Evolutionary conservation across 2,113 vertebrate genomes (phyloP).

Genomic region (Eleginops maclovinus): DNA sequence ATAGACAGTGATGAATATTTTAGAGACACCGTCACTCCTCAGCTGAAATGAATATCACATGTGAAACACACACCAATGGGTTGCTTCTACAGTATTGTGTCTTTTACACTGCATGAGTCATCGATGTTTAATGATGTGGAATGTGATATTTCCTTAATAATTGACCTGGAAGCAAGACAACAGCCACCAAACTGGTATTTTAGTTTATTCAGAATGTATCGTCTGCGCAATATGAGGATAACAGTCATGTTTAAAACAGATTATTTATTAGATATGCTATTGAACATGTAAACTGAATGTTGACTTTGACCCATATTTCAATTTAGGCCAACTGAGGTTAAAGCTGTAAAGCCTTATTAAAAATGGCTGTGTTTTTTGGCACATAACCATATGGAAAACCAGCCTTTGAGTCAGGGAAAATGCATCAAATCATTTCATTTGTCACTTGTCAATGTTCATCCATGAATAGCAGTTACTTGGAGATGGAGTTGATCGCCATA

Average conservation of each 20-base stretch:
- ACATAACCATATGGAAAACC: neutral
- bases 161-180: neutral
- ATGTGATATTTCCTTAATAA: neutral
- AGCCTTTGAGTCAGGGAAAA: neutral
- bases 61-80: constrained; percentile 60
- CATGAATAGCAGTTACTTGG: neutral
- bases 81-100: constrained; percentile 17
- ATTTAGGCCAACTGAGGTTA: constrained; percentile 19
- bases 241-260: neutral
- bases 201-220: neutral
- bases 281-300: constrained; percentile 3
- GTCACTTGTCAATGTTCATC: neutral
- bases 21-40: constrained; percentile 37
- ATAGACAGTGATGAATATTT: constrained; percentile 71
- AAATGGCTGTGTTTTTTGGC: neutral
- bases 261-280: neutral
- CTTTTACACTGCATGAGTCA: constrained; percentile 8
- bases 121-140: constrained; percentile 10
- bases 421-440: neutral
- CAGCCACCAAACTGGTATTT: constrained; percentile 4
- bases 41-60: constrained; percentile 49
- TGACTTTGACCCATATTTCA: constrained; percentile 32
- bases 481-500: neutral
- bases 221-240: neutral
- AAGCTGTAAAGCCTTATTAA: constrained; percentile 9